A percentile compares a stretch with the other conserved stretches of the same genome.
Conservation (phyloP, 2,888 invertebrate species). For the Aethes cnicana region DNA sequence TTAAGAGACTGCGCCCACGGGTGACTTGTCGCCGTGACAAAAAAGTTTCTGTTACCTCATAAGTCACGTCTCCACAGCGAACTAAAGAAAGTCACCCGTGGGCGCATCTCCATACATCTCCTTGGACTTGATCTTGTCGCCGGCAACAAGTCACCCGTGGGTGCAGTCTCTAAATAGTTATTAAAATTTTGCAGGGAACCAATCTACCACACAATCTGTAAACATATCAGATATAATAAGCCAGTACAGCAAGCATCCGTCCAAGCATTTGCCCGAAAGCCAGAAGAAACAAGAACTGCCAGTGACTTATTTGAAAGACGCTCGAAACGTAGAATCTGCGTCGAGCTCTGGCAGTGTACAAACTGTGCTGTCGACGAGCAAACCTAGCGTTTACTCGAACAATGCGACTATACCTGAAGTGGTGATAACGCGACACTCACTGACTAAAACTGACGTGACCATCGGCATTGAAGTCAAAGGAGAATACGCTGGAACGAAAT, state of each 20-base stretch:
- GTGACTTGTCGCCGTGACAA: too few relatives aligned
- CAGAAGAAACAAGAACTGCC: constrained; percentile 42
- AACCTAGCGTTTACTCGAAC: constrained; percentile 44
- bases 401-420: constrained; percentile 47
- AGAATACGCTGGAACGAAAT: constrained; percentile 53
- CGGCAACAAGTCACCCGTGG: too few relatives aligned
- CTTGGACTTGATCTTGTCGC: too few relatives aligned
- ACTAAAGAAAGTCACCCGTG: too few relatives aligned
- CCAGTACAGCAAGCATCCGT: constrained; percentile 49
- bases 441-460: constrained; percentile 31
- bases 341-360: constrained; percentile 60
- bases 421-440: constrained; percentile 44
- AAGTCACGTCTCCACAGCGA: too few relatives aligned
- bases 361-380: constrained; percentile 59
- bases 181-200: constrained; percentile 54
- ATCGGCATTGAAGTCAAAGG: constrained; percentile 34
- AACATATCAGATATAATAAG: constrained; percentile 64
- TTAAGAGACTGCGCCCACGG: too few relatives aligned
- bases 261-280: constrained; percentile 56
- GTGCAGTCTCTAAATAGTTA: too few relatives aligned
- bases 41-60: too few relatives aligned
- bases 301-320: constrained; percentile 57
- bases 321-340: constrained; percentile 53
- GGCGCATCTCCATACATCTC: too few relatives aligned
- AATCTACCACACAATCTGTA: constrained; percentile 65